Base-by-base conservation (phyloP, 2,888 invertebrate species). In the Horisme vitalbata region DNA sequence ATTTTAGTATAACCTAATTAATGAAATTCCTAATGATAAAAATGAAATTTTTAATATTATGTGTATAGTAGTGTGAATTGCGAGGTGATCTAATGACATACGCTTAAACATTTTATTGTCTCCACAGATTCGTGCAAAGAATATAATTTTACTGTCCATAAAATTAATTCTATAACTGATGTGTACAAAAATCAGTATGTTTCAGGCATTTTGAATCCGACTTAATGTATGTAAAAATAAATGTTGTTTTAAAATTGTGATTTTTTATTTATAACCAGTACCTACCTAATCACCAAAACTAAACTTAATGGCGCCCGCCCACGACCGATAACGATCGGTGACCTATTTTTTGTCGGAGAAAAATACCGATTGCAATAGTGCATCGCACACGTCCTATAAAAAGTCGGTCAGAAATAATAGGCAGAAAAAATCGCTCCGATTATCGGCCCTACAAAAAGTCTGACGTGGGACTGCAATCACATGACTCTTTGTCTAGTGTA, bases 161-260 rank as follows among this genome's bases (percentile, higher is more conserved):
- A 83, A 85, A 80, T 79, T 79, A 74, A 76, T 78, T 81, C 76
- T 83, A 70, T 78, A 81, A 84, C 87, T 87, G 87, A 87, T 87
- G 82, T 88, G 84, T 88, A 87, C 83, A 81, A 74, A 84, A 73
- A 86, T 87, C 86, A 87, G 87, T 87, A 84, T 83, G 85, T 87
- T 88, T 88, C 88, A 84, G 83, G 79, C 85, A 84, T 88, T 89
- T 89, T 87, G 86, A 89, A 89, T 89, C 88, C 83, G 88, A 89
- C 85, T 87, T 87, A 87, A 88, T 89, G 87, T 89, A 88, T 89
- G 88, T 88, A 89, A 88, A 88, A 89, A 89, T 89, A 89, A 89
- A 89, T 89, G 89, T 89, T 89, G 88, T 89, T 89, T 89, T 89
- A 86, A 87, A 84, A 83, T 79, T 80, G 78, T 83, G 75, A 63